These are phyloP conservation scores for Xestoiulus laeticollis DNA, from an alignment of 2,888 invertebrate genomes.

Conservation along the genomic window DNA sequence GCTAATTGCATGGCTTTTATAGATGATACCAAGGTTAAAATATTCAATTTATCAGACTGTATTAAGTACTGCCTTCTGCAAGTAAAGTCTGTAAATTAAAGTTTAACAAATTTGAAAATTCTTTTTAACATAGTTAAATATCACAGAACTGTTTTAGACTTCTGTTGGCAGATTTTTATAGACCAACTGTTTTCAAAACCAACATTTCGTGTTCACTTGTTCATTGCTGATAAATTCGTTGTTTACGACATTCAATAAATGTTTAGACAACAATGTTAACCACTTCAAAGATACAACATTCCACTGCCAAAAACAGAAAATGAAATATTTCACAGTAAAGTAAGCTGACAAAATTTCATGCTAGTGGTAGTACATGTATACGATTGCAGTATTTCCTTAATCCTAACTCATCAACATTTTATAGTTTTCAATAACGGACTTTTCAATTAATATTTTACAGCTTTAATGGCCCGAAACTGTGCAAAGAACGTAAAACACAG, in stretches of 20 bases:
- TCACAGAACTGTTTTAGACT: no score
- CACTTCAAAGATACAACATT: no score
- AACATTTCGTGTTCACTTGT: no score
- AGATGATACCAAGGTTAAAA: background rate
- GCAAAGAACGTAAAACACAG: background rate
- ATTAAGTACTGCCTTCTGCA: no score
- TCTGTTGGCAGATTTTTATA: no score
- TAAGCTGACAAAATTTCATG: no score
- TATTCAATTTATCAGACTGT: background rate
- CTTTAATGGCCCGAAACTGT: background rate
- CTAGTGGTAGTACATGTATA: no score
- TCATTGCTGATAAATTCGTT: no score
- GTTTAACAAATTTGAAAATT: background rate
- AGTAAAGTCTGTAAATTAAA: background rate
- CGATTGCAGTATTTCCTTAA: background rate
- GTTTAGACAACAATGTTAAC: no score
- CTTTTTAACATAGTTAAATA: no score
- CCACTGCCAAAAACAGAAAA: background rate
- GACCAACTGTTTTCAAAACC: no score
- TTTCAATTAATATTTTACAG: background rate
- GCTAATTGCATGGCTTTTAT: background rate
- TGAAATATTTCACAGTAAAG: background rate
- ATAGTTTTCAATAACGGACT: background rate
- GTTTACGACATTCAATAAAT: no score
- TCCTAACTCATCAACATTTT: background rate